phyloP scores from a whole-genome alignment of 2,797 vertebrate species.

The Discoglossus pictus region DNA sequence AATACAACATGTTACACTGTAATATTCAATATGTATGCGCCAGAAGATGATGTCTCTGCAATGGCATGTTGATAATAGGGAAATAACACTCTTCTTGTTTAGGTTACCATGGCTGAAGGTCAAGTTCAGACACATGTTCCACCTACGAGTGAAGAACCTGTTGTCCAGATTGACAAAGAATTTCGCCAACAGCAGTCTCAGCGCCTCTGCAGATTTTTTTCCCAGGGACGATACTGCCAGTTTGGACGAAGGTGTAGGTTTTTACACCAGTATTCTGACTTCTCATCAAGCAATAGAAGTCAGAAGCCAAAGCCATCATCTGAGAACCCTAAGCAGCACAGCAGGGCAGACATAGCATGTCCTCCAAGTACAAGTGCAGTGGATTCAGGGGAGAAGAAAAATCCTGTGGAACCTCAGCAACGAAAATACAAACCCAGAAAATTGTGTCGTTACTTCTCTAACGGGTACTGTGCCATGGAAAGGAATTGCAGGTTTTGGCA shows the following conservation, averaged over 20 bases:
- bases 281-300: slow-evolving; percentile 43
- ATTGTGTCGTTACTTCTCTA: slow-evolving; percentile 76
- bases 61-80: no score
- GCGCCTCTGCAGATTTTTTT: slow-evolving; percentile 72
- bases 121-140: neutral
- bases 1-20: no score
- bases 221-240: slow-evolving; percentile 73
- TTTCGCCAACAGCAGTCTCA: slow-evolving; percentile 15
- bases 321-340: neutral
- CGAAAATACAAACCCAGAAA: slow-evolving; percentile 47
- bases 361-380: slow-evolving; percentile 3
- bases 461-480: slow-evolving; percentile 79
- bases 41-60: no score
- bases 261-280: slow-evolving; percentile 61
- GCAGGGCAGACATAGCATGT: neutral
- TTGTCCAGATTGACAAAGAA: neutral
- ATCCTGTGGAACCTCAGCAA: slow-evolving; percentile 6
- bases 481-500: slow-evolving; percentile 78
- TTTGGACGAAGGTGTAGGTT: slow-evolving; percentile 76
- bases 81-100: no score
- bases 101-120: slow-evolving; percentile 34
- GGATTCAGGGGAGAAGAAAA: neutral
- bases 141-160: neutral
- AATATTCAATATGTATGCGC: no score
- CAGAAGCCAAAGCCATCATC: slow-evolving; percentile 1